These are phyloP conservation scores for Enteromius mattozi DNA, from an alignment of 2,797 vertebrate species.

Conservation along the genomic window DNA sequence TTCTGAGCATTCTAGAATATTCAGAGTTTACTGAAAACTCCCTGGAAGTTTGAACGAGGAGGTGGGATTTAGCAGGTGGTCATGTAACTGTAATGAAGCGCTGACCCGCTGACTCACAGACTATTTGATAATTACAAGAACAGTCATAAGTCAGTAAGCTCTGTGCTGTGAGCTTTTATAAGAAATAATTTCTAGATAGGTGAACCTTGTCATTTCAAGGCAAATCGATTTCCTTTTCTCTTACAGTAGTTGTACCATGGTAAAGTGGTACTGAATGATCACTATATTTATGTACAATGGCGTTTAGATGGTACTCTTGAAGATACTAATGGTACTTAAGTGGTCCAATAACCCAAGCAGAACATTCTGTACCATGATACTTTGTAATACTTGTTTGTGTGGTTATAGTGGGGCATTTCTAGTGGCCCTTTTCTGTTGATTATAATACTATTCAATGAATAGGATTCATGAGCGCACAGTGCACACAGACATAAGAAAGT, in stretches of 20 bases:
- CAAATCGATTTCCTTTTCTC: neutral
- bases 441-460: neutral
- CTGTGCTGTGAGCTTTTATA: neutral
- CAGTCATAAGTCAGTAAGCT: constrained; percentile 13
- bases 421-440: neutral
- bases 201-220: neutral
- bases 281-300: neutral
- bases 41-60: neutral
- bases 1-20: neutral
- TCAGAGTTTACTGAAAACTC: neutral
- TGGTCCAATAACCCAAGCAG: neutral
- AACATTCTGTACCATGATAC: neutral
- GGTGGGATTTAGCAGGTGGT: neutral
- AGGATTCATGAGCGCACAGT: neutral
- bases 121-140: neutral
- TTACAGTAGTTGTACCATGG: neutral
- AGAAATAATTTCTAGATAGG: neutral
- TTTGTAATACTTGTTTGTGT: neutral
- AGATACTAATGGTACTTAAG: neutral
- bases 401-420: neutral
- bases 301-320: neutral
- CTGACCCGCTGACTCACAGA: neutral
- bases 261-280: neutral
- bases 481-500: neutral
- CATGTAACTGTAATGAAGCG: neutral